Evolutionary conservation across 2,888 invertebrate species (phyloP), one percentile per base, ranked within the genome.

Genomic region (Artemia sinica): DNA sequence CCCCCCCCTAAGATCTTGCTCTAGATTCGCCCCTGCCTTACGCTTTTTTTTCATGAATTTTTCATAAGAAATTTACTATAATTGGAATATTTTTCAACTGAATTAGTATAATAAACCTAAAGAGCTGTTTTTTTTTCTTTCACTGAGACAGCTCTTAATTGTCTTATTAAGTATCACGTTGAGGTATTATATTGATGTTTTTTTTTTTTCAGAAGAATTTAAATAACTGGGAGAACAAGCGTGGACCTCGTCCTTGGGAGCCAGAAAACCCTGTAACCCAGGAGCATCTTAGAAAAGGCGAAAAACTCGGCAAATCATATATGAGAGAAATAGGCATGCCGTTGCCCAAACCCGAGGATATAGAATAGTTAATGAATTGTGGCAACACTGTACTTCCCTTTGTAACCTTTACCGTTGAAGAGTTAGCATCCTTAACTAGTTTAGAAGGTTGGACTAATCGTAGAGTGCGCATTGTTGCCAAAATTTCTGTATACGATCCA

Each of bases 241-340:
- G 92, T 74, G 90, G 90, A 0, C 88, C 91, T 8, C 80, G 92
- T 69, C 91, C 91, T 0, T 91, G 91, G 91, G 91, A 92, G 75
- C 82, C 84, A 72, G 75, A 51, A 41, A 69, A 18, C 49, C 14
- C 51, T 28, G 10, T 49, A 48, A 66, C 69, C 12, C 49, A 67
- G 50, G 67, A 67, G 50, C 50, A 50, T 67, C 67, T 50, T 13
- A 18, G 50, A 58, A 67, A 51, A 28, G 52, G 50, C 50, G 52
- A 58, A 18, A 58, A 58, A 58, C 58, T 58, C 1, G 58, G 58
- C 8, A 18, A 58, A 14, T 58, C 58, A 1, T 58, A 58, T 18
- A 58, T 58, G 58, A 58, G 58, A 58, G 18, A 58, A 58, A 58
- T 58, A 14, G 58, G 58, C n/a, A 58, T 58, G 58, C 58, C 58